Conservation (phyloP, 2,888 invertebrate species). For the Chalcosyrphus nemorum region DNA sequence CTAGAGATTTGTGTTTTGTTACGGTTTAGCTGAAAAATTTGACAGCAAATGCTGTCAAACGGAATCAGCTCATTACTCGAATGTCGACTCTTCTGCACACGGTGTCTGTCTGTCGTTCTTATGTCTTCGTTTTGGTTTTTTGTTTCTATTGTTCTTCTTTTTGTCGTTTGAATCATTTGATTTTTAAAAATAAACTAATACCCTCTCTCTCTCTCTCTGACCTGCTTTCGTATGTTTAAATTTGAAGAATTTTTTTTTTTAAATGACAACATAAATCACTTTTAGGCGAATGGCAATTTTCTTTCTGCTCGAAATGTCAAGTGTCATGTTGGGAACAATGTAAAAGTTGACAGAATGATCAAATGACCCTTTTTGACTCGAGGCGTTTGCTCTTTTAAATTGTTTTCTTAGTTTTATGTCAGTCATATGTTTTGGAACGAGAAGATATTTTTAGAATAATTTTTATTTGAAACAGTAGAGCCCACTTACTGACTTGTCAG, state of each 20-base stretch:
- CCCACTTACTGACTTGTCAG: too few relatives aligned
- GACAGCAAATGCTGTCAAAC: not conserved
- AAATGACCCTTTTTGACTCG: constrained; percentile 35
- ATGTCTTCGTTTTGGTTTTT: not conserved
- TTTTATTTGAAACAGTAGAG: not conserved
- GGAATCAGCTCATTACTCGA: constrained; percentile 1
- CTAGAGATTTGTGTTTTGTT: too few relatives aligned
- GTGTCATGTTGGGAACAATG: constrained; percentile 46
- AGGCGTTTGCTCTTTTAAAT: constrained; percentile 15
- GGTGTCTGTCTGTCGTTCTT: not conserved
- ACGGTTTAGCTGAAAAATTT: not conserved
- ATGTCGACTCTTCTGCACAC: not conserved
- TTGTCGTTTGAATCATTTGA: constrained; percentile 4
- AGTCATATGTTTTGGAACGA: too few relatives aligned
- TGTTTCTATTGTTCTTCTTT: not conserved
- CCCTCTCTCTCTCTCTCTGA: too few relatives aligned
- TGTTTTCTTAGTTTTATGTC: not conserved
- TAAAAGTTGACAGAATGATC: constrained; percentile 44
- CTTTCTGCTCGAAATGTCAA: constrained; percentile 57
- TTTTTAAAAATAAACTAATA: constrained; percentile 15
- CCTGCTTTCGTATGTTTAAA: not conserved
- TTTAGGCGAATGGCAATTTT: constrained; percentile 41
- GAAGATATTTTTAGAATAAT: not conserved
- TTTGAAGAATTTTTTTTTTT: not conserved
- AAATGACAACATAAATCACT: constrained; percentile 50